A percentile compares a stretch with the other conserved stretches of the same genome.
Conservation (phyloP, 2,113 vertebrate genomes). For the Asarcornis scutulata region DNA sequence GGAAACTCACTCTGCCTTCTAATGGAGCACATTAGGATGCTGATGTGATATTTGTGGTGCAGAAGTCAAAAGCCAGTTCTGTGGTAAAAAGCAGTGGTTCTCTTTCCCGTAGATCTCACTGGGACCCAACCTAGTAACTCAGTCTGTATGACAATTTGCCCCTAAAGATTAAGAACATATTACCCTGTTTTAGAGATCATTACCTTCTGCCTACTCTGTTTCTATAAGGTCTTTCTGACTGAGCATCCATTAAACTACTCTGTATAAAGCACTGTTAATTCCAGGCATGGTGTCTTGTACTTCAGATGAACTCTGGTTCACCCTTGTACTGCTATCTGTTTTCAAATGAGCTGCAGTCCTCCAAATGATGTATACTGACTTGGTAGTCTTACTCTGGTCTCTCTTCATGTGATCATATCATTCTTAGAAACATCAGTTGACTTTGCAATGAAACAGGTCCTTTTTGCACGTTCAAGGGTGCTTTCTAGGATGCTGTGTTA, state of each 20-base stretch:
- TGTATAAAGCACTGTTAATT: background rate
- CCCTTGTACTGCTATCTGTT: background rate
- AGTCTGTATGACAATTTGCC: background rate
- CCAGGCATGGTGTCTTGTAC: background rate
- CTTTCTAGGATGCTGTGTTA: background rate
- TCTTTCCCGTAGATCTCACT: background rate
- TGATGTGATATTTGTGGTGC: background rate
- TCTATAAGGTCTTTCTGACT: background rate
- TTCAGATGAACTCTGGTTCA: background rate
- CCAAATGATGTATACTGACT: background rate
- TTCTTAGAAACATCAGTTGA: background rate
- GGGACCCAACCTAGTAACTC: background rate
- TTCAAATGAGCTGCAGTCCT: background rate
- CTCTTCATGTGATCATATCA: background rate
- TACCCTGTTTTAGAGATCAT: background rate
- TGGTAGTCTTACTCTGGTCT: background rate
- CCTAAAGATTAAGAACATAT: background rate
- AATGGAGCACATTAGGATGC: background rate
- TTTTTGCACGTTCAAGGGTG: background rate
- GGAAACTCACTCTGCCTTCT: background rate
- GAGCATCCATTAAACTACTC: background rate
- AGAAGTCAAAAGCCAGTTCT: background rate
- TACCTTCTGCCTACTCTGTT: background rate
- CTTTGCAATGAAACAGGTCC: background rate
- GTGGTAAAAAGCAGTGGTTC: background rate